These are phyloP conservation scores for Mimas tiliae DNA, from an alignment of 2,888 invertebrate genomes.

Conservation along the genomic window DNA sequence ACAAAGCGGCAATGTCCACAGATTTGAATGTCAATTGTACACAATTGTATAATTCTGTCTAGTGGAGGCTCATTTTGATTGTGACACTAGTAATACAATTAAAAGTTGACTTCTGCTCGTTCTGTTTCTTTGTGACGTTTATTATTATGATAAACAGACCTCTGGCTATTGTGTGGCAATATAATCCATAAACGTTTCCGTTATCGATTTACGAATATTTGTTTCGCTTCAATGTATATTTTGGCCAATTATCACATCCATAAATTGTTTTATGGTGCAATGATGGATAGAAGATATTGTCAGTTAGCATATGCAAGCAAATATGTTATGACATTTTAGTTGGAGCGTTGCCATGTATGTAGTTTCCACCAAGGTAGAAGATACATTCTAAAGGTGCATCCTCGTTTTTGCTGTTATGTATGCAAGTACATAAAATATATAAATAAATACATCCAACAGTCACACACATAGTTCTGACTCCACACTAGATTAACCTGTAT, in stretches of 20 bases:
- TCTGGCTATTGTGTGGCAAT: conserved; percentile 69
- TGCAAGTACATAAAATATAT: too few species aligned
- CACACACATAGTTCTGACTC: too few species aligned
- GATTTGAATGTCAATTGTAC: conserved; percentile 84
- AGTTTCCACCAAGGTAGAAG: too few species aligned
- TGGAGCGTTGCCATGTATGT: too few species aligned
- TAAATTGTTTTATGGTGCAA: conserved; percentile 35
- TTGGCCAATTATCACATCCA: conserved; percentile 44
- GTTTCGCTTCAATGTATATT: conserved; percentile 38
- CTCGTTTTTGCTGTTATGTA: too few species aligned
- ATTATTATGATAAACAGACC: conserved; percentile 79
- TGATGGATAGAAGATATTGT: conserved; percentile 17
- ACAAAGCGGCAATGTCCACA: conserved; percentile 82
- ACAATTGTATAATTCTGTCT: conserved; percentile 83
- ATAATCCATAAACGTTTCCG: conserved; percentile 68
- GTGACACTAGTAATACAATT: conserved; percentile 77
- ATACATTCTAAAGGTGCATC: too few species aligned
- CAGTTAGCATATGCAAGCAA: neutral
- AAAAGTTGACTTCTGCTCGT: conserved; percentile 74
- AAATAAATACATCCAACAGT: too few species aligned
- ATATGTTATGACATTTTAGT: neutral
- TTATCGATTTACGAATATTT: conserved; percentile 53
- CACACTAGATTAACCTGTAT: too few species aligned
- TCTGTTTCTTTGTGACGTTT: conserved; percentile 70
- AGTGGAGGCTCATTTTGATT: conserved; percentile 82